Evolutionary conservation across 2,888 invertebrate genomes (phyloP).

Genomic region (Vandiemenella viatica): DNA sequence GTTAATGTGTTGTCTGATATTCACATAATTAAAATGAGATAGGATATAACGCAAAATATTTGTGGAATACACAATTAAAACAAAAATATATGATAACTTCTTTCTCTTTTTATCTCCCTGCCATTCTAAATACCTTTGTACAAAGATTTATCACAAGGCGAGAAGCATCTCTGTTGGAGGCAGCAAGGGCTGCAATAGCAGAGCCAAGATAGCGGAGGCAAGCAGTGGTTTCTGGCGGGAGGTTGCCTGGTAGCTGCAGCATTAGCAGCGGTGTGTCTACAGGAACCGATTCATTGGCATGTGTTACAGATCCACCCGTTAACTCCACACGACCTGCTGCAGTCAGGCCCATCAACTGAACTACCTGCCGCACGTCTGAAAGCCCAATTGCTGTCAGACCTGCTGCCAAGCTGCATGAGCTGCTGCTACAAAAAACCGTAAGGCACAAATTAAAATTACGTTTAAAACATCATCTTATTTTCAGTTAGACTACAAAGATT

Average conservation of each 20-base stretch:
- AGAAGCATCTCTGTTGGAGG: conserved; percentile 37
- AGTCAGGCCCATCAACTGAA: conserved; percentile 41
- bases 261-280: neutral
- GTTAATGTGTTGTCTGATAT: too few species aligned
- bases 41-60: too few species aligned
- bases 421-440: conserved; percentile 26
- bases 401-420: conserved; percentile 29
- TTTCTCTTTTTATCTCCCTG: too few species aligned
- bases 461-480: neutral
- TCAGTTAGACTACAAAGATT: neutral
- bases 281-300: conserved; percentile 6
- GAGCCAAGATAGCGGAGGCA: conserved; percentile 25
- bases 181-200: conserved; percentile 37
- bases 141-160: conserved; percentile 41
- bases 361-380: conserved; percentile 40
- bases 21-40: too few species aligned
- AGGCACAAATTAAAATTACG: neutral
- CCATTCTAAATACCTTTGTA: conserved; percentile 36
- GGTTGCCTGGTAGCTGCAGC: conserved; percentile 15
- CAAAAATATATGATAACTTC: too few species aligned
- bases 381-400: conserved; percentile 35
- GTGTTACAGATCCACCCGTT: conserved; percentile 2
- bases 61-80: too few species aligned
- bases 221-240: conserved; percentile 24
- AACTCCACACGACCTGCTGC: conserved; percentile 38